phyloP scores from a whole-genome alignment of 1,140 invertebrate genomes.

The Drosophila varians region DNA sequence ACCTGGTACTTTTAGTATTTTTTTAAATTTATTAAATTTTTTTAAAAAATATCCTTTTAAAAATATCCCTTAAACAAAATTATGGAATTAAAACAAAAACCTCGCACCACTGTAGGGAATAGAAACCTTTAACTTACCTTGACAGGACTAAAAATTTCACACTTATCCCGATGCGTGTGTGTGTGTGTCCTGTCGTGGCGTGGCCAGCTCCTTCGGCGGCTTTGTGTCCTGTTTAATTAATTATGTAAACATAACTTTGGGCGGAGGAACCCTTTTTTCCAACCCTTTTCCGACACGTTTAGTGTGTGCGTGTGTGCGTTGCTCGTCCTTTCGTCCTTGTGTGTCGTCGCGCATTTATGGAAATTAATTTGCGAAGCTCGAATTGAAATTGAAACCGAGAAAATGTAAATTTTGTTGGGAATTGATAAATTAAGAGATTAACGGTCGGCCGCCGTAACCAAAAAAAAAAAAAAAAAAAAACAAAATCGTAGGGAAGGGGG shows the following conservation, averaged over 20 bases:
- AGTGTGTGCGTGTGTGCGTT: background rate
- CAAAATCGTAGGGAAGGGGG: too few relatives aligned
- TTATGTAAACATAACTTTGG: conserved; percentile 82
- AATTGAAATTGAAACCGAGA: conserved; percentile 75
- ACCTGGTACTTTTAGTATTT: too few relatives aligned
- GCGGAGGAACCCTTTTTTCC: conserved; percentile 45
- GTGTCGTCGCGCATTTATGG: conserved; percentile 67
- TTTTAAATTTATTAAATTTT: too few relatives aligned
- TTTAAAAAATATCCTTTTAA: too few relatives aligned
- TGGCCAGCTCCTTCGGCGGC: conserved; percentile 26
- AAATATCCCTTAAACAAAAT: background rate
- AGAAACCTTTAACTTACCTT: conserved; percentile 15
- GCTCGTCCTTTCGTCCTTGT: conserved; percentile 6
- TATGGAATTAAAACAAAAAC: background rate
- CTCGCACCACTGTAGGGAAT: conserved; percentile 12
- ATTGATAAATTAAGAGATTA: conserved; percentile 80
- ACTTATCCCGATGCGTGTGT: conserved; percentile 41
- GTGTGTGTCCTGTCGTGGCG: conserved; percentile 8
- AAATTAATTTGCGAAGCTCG: conserved; percentile 75
- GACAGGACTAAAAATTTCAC: conserved; percentile 20
- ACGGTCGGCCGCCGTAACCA: conserved; percentile 69
- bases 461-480: conserved; percentile 18
- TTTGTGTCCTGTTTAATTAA: conserved; percentile 79
- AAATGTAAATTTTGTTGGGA: conserved; percentile 15
- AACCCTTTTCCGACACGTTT: conserved; percentile 25